Base-by-base conservation (phyloP, 35 echinoderm and acorn worm species). In the Heliocidaris tuberculata region DNA sequence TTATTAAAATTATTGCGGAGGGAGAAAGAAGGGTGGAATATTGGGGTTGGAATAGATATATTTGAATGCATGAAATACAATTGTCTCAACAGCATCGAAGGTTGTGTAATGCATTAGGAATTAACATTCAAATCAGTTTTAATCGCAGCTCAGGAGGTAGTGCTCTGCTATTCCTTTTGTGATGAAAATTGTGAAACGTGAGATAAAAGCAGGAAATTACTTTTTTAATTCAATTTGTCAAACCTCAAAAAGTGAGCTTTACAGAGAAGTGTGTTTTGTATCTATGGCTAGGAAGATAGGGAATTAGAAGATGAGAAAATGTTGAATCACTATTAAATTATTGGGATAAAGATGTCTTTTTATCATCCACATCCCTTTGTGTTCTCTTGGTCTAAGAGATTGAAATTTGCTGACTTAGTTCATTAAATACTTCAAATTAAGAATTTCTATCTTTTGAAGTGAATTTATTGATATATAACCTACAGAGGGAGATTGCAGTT, bases 111-210 rank as follows among this genome's bases (percentile, higher is more conserved):
- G 65, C 65, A 78, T 78, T 78, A 78, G 65, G 65, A 78, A 78
- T 78, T 78, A 78, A 78, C 65, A 78, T 78, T 78, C 65, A 78
- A 78, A 78, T 78, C 65, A 78, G 65, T 78, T 78, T 78, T 78
- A 78, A 78, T 78, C 65, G 65, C 65, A 21, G 27, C 65, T 21
- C 6, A 27, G 65, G 21, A 78, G 65, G 65, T 27, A 78, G 65
- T 8, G 65, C 19, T 78, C 65, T 78, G 65, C 65, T 78, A 78
- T 78, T 78, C 21, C 52, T 78, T 78, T 19, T 78, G 65, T 78
- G 65, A 70, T 78, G 65, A 78, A 78, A 78, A 8, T 27, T 6
- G 21, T 78, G 65, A 27, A 78, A 78, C 65, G 65, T 78, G 65
- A 78, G 15, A 78, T 78, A 78, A 78, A 78, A 78, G 65, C 65